Conservation (phyloP, 2,797 vertebrate genomes). For the Sebastes itinus region DNA sequence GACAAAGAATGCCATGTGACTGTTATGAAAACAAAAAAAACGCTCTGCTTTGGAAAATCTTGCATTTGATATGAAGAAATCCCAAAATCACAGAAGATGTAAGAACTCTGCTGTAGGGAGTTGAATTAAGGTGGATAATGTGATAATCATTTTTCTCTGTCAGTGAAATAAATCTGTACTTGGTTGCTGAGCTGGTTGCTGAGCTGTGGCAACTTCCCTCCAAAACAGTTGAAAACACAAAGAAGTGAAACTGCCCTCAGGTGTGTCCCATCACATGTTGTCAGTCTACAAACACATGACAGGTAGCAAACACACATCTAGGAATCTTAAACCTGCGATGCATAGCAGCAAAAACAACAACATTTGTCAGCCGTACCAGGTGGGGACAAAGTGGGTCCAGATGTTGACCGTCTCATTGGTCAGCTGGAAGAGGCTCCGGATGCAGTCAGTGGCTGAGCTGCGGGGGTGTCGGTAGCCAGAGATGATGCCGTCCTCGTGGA, state of each 20-base stretch:
- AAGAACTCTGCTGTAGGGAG: background rate
- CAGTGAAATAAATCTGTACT: background rate
- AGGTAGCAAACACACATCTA: background rate
- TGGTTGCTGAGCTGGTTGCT: background rate
- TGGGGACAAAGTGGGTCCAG: slow-evolving; percentile 95
- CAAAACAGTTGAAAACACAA: background rate
- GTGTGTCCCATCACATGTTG: background rate
- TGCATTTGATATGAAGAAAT: background rate
- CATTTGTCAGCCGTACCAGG: slow-evolving; percentile 82
- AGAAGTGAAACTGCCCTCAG: background rate
- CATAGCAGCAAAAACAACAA: too few relatives aligned
- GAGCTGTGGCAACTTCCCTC: background rate
- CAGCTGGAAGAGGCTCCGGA: slow-evolving; percentile 93
- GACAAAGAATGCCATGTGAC: background rate
- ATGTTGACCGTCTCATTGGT: slow-evolving; percentile 98
- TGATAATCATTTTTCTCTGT: background rate
- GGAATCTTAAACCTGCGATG: background rate
- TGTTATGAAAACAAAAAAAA: background rate
- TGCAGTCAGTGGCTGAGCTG: slow-evolving; percentile 89
- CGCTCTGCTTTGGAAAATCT: background rate
- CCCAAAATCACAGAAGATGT: background rate
- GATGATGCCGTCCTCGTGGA: slow-evolving; percentile 92
- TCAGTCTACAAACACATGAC: background rate
- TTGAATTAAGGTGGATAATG: background rate
- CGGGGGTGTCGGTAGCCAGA: slow-evolving; percentile 91